Conservation (phyloP, 2,888 invertebrate genomes). For the Leucania comma region DNA sequence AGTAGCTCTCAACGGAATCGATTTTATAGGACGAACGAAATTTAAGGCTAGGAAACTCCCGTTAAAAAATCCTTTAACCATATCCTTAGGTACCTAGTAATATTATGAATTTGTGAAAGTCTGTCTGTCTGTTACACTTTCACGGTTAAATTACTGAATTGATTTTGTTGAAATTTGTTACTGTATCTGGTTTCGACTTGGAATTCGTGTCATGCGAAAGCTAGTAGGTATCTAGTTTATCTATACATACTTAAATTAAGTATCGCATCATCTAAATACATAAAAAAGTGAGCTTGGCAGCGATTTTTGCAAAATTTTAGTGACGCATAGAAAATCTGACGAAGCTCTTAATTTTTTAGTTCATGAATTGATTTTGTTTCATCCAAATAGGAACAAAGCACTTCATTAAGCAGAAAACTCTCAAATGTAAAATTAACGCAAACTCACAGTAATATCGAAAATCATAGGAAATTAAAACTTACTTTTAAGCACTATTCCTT, state of each 20-base stretch:
- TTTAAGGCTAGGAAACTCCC: too few species aligned
- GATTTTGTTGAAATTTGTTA: too few species aligned
- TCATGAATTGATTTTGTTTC: neutral
- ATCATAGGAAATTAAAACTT: conserved; percentile 32
- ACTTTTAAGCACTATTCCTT: conserved; percentile 18
- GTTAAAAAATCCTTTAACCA: too few species aligned
- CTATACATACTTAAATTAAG: too few species aligned
- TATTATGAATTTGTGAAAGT: too few species aligned
- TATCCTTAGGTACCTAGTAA: too few species aligned
- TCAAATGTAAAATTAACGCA: too few species aligned
- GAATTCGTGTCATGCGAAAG: too few species aligned
- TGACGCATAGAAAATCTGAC: neutral
- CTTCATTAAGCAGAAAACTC: neutral
- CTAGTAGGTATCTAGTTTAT: too few species aligned
- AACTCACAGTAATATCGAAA: neutral
- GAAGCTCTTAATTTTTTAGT: neutral
- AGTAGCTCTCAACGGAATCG: neutral
- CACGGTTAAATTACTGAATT: too few species aligned
- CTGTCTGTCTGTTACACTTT: too few species aligned
- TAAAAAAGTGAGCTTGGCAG: neutral
- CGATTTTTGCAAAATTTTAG: neutral
- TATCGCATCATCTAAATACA: neutral
- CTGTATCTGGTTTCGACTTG: too few species aligned
- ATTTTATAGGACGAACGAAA: neutral
- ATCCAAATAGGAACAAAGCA: neutral